Evolutionary conservation across 2,797 vertebrate genomes (phyloP).

Genomic region (Ibycter americanus): DNA sequence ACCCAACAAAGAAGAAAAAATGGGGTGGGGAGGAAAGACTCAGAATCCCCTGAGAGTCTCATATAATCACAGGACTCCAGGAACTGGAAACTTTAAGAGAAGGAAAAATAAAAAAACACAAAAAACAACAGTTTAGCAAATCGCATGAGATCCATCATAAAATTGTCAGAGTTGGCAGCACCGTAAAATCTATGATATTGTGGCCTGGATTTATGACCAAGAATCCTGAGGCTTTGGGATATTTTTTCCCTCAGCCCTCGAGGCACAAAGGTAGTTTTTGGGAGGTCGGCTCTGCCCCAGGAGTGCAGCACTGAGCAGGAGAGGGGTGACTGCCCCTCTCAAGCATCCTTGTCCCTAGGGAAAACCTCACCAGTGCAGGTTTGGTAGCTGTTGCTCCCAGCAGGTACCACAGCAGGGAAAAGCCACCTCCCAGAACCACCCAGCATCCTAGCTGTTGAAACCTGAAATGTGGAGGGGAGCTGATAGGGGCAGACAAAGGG

Average conservation of each 20-base stretch:
- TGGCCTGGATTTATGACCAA: constrained; percentile 17
- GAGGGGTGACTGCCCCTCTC: background rate
- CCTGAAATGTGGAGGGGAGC: background rate
- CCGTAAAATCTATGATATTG: background rate
- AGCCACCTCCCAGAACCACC: background rate
- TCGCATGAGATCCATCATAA: constrained; percentile 21
- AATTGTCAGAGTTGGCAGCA: constrained; percentile 35
- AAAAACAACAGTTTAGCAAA: background rate
- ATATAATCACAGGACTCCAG: background rate
- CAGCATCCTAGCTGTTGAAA: background rate
- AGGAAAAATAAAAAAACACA: too few relatives aligned
- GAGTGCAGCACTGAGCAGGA: background rate
- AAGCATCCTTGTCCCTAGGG: background rate
- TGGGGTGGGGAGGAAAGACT: background rate
- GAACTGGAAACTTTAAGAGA: background rate
- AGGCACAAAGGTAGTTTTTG: background rate
- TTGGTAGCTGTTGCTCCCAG: background rate
- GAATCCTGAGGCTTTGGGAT: constrained; percentile 5
- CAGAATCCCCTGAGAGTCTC: background rate
- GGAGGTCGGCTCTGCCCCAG: background rate
- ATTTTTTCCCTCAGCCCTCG: background rate
- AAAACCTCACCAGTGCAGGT: accelerated
- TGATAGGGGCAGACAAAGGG: constrained; percentile 11
- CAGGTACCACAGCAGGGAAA: background rate
- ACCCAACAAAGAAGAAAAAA: background rate